Percentiles rank a stretch among this genome's conserved stretches.
Conservation (phyloP, 2,113 vertebrate species). For the Tachycineta bicolor region DNA sequence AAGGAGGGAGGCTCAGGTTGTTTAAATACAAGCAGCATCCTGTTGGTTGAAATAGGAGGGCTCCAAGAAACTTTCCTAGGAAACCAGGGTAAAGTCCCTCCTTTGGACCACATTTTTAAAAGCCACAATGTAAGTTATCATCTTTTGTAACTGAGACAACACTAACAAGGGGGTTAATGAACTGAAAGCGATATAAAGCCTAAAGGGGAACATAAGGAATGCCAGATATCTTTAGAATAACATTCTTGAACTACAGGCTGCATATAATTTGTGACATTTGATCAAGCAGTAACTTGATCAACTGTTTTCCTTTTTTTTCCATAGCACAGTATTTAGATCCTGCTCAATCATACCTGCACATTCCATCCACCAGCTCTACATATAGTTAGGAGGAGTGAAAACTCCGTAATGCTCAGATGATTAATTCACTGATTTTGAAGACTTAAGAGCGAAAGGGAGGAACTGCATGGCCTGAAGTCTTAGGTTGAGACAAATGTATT, state of each 20-base stretch:
- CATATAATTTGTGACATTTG: not conserved
- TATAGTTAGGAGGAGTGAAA: not conserved
- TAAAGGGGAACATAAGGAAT: not conserved
- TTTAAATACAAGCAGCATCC: not conserved
- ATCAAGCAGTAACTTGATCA: not conserved
- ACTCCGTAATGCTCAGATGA: not conserved
- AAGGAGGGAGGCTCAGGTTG: not conserved
- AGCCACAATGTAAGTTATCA: not conserved
- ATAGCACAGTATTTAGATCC: not conserved
- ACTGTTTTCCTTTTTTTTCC: not conserved
- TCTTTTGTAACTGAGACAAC: not conserved
- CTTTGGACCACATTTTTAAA: not conserved
- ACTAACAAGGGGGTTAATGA: not conserved
- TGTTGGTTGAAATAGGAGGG: not conserved
- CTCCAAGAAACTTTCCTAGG: not conserved
- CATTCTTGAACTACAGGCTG: not conserved
- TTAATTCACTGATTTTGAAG: not conserved
- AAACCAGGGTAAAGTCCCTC: not conserved
- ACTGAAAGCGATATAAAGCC: not conserved
- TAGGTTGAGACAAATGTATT: not conserved
- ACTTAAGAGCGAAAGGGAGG: not conserved
- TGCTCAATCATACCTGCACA: not conserved
- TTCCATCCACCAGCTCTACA: not conserved
- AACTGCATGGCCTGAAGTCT: not conserved
- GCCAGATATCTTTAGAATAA: not conserved